phyloP scores from a whole-genome alignment of 2,888 invertebrate species.

The Caenorhabditis sinica region DNA sequence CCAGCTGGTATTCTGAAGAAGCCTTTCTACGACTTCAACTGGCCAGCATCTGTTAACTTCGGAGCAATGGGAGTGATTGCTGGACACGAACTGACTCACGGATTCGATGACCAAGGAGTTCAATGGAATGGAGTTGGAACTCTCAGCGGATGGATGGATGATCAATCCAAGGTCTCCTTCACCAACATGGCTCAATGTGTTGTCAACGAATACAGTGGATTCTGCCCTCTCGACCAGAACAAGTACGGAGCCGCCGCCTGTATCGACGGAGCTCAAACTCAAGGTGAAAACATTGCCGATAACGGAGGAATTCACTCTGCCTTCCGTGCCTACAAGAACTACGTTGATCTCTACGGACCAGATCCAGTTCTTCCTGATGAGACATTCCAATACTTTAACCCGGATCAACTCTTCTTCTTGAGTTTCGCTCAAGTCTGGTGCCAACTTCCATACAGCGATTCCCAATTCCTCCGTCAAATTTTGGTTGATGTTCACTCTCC shows the following conservation, averaged over 20 bases:
- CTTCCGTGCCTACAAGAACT: conserved; percentile 79
- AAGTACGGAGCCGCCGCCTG: conserved; percentile 69
- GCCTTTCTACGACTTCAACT: conserved; percentile 80
- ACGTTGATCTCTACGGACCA: conserved; percentile 75
- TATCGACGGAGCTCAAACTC: conserved; percentile 85
- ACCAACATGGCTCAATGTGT: conserved; percentile 78
- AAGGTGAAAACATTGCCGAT: conserved; percentile 87
- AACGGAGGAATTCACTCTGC: conserved; percentile 84
- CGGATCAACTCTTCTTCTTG: conserved; percentile 78
- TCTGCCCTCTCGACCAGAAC: conserved; percentile 77
- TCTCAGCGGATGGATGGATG: conserved; percentile 79
- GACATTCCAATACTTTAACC: conserved; percentile 66
- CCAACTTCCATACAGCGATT: conserved; percentile 60
- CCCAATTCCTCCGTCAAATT: conserved; percentile 63
- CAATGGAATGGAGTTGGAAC: conserved; percentile 79
- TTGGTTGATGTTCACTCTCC: conserved; percentile 77
- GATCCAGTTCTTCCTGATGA: conserved; percentile 80
- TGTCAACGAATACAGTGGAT: conserved; percentile 75
- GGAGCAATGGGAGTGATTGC: conserved; percentile 98
- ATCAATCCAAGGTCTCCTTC: conserved; percentile 68
- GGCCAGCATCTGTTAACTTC: conserved; percentile 86
- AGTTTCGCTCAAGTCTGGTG: conserved; percentile 77
- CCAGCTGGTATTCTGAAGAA: conserved; percentile 80
- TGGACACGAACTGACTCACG: conserved; percentile 95
- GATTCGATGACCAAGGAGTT: conserved; percentile 90